Base-by-base conservation (phyloP, 2,888 invertebrate genomes). In the Cantharis rufa region DNA sequence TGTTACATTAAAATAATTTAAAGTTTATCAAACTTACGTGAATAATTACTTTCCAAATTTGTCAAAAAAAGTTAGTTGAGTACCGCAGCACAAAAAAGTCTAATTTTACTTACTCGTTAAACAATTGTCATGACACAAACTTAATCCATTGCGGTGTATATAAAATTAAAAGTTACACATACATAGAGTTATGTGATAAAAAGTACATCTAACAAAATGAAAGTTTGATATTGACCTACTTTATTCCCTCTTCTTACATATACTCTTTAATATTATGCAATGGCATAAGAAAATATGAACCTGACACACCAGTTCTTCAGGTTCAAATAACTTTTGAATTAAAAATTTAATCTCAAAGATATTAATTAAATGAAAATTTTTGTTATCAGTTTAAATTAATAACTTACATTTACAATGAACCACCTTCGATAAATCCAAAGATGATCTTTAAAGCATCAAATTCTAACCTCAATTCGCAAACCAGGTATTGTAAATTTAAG, bases 201-300 rank as follows among this genome's bases (percentile, higher is more conserved):
- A 24, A 62, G 62, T 63, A 69, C 61, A 69, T 18, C 69, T 74
- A 74, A 74, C 63, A 15, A 70, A 70, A 70, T 70, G 74, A 70
- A 70, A 70, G 70, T 70, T 24, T 74, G 74, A 70, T 74, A 74
- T 74, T 74, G 74, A 74, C 74, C 74, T 66, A 74, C 70, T 70
- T 74, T 15, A 64, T 24, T 63, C 74, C 74, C 74, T 70, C 74
- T 74, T 66, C 64, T 21, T n/a, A 66, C 64, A 16, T 21, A 66
- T 66, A 66, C n/a, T 66, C 64, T 66, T 18, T 63, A 16, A 13
- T 18, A 66, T 66, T 66, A 66, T 66, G 64, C 64, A 66, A 66
- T 21, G 18, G 18, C 3, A 13, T 21, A 66, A 66, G 24, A 66
- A n/a, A n/a, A 21, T 66, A n/a, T 66, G 13, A 16, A 66, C 64